Base-by-base conservation (phyloP, 2,797 vertebrate genomes). In the Halcyon leucocephala region DNA sequence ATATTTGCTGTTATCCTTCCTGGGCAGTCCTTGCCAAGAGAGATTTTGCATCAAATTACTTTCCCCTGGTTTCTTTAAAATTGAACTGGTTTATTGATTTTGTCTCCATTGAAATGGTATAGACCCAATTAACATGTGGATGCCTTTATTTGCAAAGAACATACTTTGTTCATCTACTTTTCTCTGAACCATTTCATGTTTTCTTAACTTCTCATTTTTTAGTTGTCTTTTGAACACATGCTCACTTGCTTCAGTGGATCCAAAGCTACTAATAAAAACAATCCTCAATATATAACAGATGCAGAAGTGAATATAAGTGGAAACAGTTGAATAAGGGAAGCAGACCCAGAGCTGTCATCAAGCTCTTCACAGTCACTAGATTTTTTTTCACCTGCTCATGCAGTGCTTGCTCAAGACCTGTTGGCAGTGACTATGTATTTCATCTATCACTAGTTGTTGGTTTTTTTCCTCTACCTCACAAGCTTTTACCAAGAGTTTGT, bases 321-420 rank as follows among this genome's bases (percentile, higher is more conserved):
- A 98, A 98, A 95, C 96, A 97, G 95, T 96, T 95, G 79, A 94
- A 78, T 67, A 72, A 84, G 88, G 66, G 86, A 88, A 97, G 90
- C 93, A 86, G 89, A 95, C 93, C 94, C 65, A 86, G 79, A 90
- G 73, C 93, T 98, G 96, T 98, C 97, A 96, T 96, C 97, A 95
- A n/a, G 64, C 67, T 93, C 94, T 94, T 98, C 96, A 95, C 24
- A 26, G 70, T 92, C 98, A 97, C 97, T 92, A 82, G 95, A 94
- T 96, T 96, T 97, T 96, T 48, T 97, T 97, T 95, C 95, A 95
- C 93, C 95, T 96, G 73, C 64, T 95, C 81, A 93, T 89, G 82
- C 88, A 57, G 25, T 72, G 9, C 83, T 96, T 93, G 62, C 91
- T 90, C 91, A 81, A 52, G 78, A 35, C 48, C 39, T 51, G 93